Evolutionary conservation across 2,888 invertebrate genomes (phyloP), one percentile per base, ranked within the genome.

Genomic region (Aquatica leii): DNA sequence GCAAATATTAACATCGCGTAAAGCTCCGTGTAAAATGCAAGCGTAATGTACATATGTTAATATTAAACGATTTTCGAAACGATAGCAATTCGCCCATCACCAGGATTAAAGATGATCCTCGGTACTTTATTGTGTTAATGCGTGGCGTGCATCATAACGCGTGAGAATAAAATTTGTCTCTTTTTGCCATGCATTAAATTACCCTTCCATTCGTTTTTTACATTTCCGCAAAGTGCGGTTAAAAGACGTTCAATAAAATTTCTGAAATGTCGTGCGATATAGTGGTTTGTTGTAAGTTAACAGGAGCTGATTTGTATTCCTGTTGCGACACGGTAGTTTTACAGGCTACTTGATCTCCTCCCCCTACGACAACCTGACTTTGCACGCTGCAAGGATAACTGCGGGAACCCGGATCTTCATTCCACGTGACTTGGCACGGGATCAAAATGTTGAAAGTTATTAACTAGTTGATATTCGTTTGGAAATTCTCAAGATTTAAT

Each of bases 241-340:
- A 74, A 72, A 76, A 76, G 71, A 71, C 70, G 73, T 73, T 72
- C 74, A 75, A 76, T 75, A 76, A 76, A 75, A 74, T 74, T 72
- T 70, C 69, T 70, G 70, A 70, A 76, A 76, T 72, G 74, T 73
- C 71, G 72, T 70, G 72, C 71, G 70, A 74, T 74, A 71, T 71
- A 69, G 65, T 63, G 70, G 72, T 72, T 71, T 71, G 72, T 62
- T 72, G 70, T 71, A 71, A 73, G 67, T 75, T 76, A 75, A 75
- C 74, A 71, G 73, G 69, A 65, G 55, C 76, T 74, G 75, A 77
- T 78, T 78, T 77, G 77, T 78, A 78, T 78, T 77, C 78, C 69
- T 66, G 69, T 52, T 61, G 69, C 73, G 73, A 62, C 67, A 62
- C 72, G 70, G 73, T 76, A 77, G 76, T 78, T 78, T 78, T 76